phyloP scores from a whole-genome alignment of 2,113 vertebrate genomes.

The Narcine bancroftii region DNA sequence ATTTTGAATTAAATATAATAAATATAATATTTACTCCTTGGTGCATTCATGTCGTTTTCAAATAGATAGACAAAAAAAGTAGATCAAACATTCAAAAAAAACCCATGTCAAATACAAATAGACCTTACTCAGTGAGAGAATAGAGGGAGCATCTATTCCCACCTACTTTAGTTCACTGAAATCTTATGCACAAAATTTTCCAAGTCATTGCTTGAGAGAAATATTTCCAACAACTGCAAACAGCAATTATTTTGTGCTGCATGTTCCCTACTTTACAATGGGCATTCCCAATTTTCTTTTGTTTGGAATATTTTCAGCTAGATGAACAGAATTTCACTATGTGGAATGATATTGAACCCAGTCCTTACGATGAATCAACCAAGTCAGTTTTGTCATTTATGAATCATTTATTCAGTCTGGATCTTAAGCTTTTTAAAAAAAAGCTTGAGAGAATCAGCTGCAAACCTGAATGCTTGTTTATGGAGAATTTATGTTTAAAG shows the following conservation, averaged over 20 bases:
- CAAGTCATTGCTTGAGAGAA: background rate
- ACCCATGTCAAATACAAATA: background rate
- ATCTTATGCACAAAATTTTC: background rate
- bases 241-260: background rate
- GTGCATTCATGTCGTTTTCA: background rate
- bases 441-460: background rate
- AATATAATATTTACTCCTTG: background rate
- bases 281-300: background rate
- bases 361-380: background rate
- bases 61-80: background rate
- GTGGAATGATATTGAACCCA: background rate
- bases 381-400: background rate
- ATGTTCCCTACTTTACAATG: too few relatives aligned
- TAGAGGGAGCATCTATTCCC: background rate
- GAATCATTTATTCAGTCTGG: background rate
- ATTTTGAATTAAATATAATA: background rate
- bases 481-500: background rate
- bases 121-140: background rate
- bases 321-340: background rate
- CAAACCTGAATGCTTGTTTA: background rate
- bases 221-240: background rate
- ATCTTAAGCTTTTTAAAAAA: background rate
- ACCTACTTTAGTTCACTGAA: background rate
- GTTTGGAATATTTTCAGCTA: background rate
- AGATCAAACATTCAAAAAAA: too few relatives aligned